These are phyloP conservation scores for Cebidichthys violaceus DNA, from an alignment of 2,113 vertebrate genomes.

Conservation along the genomic window DNA sequence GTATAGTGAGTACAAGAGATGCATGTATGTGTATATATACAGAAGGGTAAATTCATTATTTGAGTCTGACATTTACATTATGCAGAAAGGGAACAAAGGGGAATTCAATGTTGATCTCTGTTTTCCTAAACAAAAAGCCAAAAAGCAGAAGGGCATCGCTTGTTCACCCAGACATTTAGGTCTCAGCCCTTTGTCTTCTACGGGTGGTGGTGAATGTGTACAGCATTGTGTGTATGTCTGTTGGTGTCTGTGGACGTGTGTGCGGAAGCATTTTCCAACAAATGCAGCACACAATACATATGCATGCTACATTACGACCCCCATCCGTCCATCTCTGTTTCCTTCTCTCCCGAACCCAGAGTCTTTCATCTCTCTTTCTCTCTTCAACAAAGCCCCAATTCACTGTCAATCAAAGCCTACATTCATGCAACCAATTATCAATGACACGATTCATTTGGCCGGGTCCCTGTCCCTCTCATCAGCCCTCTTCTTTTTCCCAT, in stretches of 20 bases:
- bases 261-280: constrained; percentile 25
- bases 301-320: constrained; percentile 42
- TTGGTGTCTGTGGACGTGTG: not conserved
- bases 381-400: constrained; percentile 70
- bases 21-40: not conserved
- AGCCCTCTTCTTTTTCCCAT: constrained; percentile 45
- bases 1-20: not conserved
- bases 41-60: not conserved
- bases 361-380: constrained; percentile 65
- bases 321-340: constrained; percentile 48
- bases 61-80: not conserved
- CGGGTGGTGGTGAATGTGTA: not conserved
- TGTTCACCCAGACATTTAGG: constrained; percentile 8
- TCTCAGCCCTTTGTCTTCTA: not conserved
- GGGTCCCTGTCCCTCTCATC: constrained; percentile 35
- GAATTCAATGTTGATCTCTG: not conserved
- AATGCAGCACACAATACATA: constrained; percentile 27
- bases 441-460: constrained; percentile 71
- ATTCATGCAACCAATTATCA: constrained; percentile 72
- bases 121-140: not conserved
- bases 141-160: not conserved
- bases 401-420: constrained; percentile 75
- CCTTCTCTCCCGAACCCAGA: constrained; percentile 45
- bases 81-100: constrained; percentile 2
- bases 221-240: not conserved